phyloP scores from a whole-genome alignment of 2,797 vertebrate genomes.

The Mormyrops boulengeri region DNA sequence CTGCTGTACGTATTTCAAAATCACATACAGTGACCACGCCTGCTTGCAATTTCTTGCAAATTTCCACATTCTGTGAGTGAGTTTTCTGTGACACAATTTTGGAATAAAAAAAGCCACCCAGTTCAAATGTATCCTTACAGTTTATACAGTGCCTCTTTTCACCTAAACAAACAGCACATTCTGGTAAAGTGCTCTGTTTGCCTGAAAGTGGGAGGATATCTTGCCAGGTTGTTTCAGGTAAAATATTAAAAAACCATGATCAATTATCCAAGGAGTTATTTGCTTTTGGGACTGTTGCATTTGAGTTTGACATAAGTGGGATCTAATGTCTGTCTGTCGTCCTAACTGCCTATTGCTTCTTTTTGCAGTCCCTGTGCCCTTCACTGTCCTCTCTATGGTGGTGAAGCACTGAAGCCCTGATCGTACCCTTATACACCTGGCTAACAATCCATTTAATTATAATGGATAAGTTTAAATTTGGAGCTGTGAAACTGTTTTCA shows the following conservation, averaged over 20 bases:
- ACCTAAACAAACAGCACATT: conserved; percentile 5
- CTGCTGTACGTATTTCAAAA: background rate
- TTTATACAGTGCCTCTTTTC: background rate
- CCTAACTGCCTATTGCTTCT: background rate
- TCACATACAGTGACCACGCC: background rate
- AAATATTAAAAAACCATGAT: conserved; percentile 14
- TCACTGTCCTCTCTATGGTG: background rate
- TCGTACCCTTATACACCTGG: background rate
- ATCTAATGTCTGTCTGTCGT: background rate
- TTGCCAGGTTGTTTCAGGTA: background rate
- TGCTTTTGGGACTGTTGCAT: background rate
- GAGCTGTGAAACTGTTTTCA: background rate
- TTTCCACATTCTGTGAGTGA: background rate
- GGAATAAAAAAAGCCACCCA: background rate
- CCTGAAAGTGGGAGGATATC: background rate
- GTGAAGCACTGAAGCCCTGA: background rate
- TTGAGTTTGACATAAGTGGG: background rate
- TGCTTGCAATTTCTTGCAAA: background rate
- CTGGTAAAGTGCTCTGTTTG: conserved; percentile 4
- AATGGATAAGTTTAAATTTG: background rate
- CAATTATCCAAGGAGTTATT: background rate
- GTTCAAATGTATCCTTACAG: background rate
- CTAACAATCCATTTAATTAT: background rate
- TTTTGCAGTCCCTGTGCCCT: background rate
- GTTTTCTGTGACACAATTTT: background rate